phyloP scores from a whole-genome alignment of 2,797 vertebrate genomes.

The Phyllotis vaccarum region DNA sequence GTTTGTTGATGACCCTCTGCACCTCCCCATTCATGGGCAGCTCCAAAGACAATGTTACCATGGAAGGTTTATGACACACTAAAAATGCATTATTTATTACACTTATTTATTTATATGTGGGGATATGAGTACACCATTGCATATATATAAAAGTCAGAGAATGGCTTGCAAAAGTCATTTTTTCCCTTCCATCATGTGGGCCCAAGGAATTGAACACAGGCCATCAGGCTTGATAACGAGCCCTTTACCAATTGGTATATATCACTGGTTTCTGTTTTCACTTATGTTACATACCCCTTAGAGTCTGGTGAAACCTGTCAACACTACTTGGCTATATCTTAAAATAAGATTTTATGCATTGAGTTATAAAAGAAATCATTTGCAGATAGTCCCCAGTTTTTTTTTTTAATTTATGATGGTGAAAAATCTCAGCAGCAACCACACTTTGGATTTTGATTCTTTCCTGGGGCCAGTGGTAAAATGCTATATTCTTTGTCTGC shows the following conservation, averaged over 20 bases:
- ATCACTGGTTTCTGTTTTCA: background rate
- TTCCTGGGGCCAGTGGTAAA: too few relatives aligned
- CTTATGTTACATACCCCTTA: background rate
- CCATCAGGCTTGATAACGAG: background rate
- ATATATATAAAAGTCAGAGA: background rate
- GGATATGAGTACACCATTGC: background rate
- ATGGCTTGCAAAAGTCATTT: background rate
- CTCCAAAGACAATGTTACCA: background rate
- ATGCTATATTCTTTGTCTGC: background rate
- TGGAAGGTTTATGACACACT: background rate
- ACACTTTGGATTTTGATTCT: background rate
- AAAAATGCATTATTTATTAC: background rate
- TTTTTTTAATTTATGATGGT: background rate
- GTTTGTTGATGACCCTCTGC: background rate
- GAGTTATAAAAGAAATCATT: slow-evolving; percentile 7
- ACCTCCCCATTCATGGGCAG: background rate
- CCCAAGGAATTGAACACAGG: background rate
- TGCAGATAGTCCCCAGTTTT: background rate
- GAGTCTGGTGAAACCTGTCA: background rate
- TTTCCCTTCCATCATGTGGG: background rate
- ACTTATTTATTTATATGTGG: background rate
- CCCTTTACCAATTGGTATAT: background rate
- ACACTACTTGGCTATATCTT: background rate
- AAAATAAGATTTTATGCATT: background rate
- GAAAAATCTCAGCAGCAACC: background rate